Evolutionary conservation across 2,888 invertebrate species (phyloP), one percentile per base, ranked within the genome.

Genomic region (Leptopilina myrica): DNA sequence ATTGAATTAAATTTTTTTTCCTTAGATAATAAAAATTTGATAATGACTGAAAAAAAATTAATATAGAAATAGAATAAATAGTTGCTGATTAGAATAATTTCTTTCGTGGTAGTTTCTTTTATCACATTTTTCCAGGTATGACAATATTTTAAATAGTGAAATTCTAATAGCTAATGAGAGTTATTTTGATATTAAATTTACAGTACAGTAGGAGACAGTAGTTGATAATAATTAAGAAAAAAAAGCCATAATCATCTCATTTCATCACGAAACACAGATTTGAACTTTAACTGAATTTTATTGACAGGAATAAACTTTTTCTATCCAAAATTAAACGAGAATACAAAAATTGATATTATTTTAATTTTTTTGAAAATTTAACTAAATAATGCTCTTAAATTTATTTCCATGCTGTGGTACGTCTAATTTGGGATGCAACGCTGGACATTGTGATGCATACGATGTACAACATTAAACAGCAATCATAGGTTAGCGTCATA

Each of bases 381-480:
- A 84, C 81, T 76, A 79, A 88, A 86, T 88, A 90, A 90, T 89
- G 84, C 86, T 87, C 79, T 88, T 84, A 83, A 86, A 90, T 90
- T 90, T 90, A 88, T 91, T 91, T 91, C 87, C 91, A 92, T 91
- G 91, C 89, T 89, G 88, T 88, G 89, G 88, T 90, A 88, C 91
- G 86, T 91, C 89, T 89, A 87, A 85, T 90, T 90, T 86, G 90
- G 91, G 88, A 89, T 87, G 83, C 89, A 88, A 90, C 90, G 88
- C 87, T 89, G 90, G 90, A 90, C 87, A 86, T 86, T 87, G 89
- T 89, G 89, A 90, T 86, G 87, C 87, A 87, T 88, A 87, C 88
- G 90, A 91, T 90, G 90, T 90, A 83, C 90, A 88, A 90, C 90
- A 89, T 90, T 88, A 89, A 88, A 91, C 91, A 91, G 91, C 91